Conservation (phyloP, 2,888 invertebrate genomes). For the Agrotis exclamationis region DNA sequence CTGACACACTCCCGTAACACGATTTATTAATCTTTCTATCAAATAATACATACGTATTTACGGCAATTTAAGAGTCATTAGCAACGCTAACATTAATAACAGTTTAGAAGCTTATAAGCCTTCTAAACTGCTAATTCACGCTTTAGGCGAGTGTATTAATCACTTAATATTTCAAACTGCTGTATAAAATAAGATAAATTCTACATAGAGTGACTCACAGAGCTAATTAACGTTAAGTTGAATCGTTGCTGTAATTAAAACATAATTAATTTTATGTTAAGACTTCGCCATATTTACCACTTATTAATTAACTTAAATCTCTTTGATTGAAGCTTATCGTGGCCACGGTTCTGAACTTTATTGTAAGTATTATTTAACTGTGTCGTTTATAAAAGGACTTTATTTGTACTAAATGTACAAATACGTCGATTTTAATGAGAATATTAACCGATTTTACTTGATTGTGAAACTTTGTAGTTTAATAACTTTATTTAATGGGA, state of each 20-base stretch:
- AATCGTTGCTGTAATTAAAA: conserved; percentile 37
- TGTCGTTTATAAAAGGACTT: conserved; percentile 16
- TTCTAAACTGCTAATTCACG: conserved; percentile 52
- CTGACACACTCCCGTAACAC: conserved; percentile 59
- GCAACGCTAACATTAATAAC: conserved; percentile 59
- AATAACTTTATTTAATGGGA: conserved; percentile 67
- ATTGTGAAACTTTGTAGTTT: conserved; percentile 66
- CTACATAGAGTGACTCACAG: conserved; percentile 36
- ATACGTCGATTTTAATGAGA: conserved; percentile 50
- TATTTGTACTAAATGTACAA: conserved; percentile 28
- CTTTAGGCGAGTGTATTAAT: conserved; percentile 59
- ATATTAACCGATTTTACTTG: conserved; percentile 71
- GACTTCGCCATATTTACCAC: conserved; percentile 14
- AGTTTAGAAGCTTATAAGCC: conserved; percentile 60
- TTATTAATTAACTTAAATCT: conserved; percentile 29
- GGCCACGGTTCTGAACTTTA: conserved; percentile 1
- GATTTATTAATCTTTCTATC: conserved; percentile 59
- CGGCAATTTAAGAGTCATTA: conserved; percentile 68
- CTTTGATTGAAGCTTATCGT: conserved; percentile 26
- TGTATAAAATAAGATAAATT: conserved; percentile 41
- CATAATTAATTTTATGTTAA: conserved; percentile 28
- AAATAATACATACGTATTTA: conserved; percentile 58
- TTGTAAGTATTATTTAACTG: background rate
- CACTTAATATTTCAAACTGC: conserved; percentile 43
- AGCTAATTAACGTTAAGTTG: conserved; percentile 38